A percentile compares a stretch with the other conserved stretches of the same genome.
Evolutionary conservation across 23 tunicate genomes (phyloP).

Genomic region (Phallusia fumigata): DNA sequence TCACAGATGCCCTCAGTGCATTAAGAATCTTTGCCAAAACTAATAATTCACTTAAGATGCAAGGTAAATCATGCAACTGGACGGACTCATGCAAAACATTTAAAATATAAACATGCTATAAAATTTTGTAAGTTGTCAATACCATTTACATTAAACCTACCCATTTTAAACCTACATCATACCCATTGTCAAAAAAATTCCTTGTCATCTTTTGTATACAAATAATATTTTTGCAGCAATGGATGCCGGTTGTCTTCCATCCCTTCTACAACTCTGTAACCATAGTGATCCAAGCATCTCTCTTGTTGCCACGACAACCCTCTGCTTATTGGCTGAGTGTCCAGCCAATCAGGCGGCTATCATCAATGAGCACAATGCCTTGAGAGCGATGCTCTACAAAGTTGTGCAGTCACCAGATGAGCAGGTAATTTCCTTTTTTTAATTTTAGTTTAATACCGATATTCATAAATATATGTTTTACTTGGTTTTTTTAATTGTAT

Average conservation of each 20-base stretch:
- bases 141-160: too few species aligned
- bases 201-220: background rate
- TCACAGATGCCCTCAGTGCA: conserved; percentile 51
- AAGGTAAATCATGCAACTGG: conserved; percentile 45
- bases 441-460: too few species aligned
- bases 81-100: too few species aligned
- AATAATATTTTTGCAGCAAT: conserved; percentile 33
- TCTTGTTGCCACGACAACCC: conserved; percentile 66
- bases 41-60: conserved; percentile 49
- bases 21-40: conserved; percentile 67
- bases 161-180: too few species aligned
- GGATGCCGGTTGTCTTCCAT: conserved; percentile 51
- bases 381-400: conserved; percentile 41
- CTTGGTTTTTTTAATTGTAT: too few species aligned
- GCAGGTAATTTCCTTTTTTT: conserved; percentile 30
- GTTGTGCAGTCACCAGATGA: conserved; percentile 60
- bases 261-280: conserved; percentile 38
- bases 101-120: too few species aligned
- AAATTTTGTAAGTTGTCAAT: too few species aligned
- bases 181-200: too few species aligned
- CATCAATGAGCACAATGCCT: conserved; percentile 43
- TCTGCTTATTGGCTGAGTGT: conserved; percentile 74
- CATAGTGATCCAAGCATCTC: conserved; percentile 48
- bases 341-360: conserved; percentile 54
- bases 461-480: too few species aligned